Evolutionary conservation across 2,888 invertebrate genomes (phyloP), one percentile per base, ranked within the genome.

Genomic region (Drosophila rellima): DNA sequence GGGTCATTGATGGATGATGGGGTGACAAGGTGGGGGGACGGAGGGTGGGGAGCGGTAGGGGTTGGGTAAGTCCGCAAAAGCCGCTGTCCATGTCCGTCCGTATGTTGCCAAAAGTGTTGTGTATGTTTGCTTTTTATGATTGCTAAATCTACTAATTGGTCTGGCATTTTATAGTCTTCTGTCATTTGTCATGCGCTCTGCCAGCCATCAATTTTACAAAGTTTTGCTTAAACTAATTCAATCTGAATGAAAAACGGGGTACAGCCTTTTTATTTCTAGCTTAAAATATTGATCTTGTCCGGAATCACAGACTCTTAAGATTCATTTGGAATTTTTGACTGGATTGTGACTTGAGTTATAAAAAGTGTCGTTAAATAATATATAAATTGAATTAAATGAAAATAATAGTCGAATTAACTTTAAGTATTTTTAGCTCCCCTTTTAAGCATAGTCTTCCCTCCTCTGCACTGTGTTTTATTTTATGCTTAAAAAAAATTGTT

Each of bases 141-240:
- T 70, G 70, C 80, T 74, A 67, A 67, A 65, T 45, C 45, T 66
- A 79, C 82, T 79, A 81, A 79, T 84, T 80, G 82, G 69, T 67
- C 45, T 65, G 63, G 29, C 61, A 54, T 57, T 71, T 66, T 62
- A 71, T 74, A 39, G 31, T 23, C 50, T 40, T 29, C 18, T 50
- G 59, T 51, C 60, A 71, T 65, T 65, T 51, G 80, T 54, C 79
- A 48, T 47, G 37, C 55, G 44, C 56, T 56, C 44, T 40, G 15
- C 10, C 15, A 45, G 0, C 10, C 17, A 3, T 13, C 8, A 15
- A 26, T 29, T 39, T 42, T 40, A 31, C 31, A 42, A 31, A 15
- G 40, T 33, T 54, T 33, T 42, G 42, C 6, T 20, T 42, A 42
- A 15, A 26, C 26, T 26, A 15, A 31, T 54, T 54, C 15, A 42